phyloP scores from a whole-genome alignment of 1,140 invertebrate genomes.

The Marisa cornuarietis region DNA sequence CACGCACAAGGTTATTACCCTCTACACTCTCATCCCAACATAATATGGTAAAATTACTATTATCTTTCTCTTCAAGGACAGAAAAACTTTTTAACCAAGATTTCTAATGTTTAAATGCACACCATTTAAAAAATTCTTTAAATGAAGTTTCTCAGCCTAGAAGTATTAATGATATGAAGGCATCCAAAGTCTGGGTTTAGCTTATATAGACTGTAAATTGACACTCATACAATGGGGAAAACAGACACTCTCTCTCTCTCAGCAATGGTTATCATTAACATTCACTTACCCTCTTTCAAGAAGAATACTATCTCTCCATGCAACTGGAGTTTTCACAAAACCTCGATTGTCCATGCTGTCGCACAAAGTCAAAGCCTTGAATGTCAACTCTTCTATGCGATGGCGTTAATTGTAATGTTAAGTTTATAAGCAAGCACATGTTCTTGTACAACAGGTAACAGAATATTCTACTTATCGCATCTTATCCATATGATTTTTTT shows the following conservation, averaged over 20 bases:
- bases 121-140: not conserved
- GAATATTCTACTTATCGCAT: no score
- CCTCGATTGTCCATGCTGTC: slow-evolving; percentile 17
- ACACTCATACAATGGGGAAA: not conserved
- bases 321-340: slow-evolving; percentile 39
- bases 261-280: not conserved
- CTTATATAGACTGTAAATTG: not conserved
- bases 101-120: not conserved
- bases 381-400: no score
- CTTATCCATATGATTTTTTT: no score
- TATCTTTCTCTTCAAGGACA: no score
- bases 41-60: no score
- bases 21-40: no score
- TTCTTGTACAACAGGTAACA: no score
- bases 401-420: no score
- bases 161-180: not conserved
- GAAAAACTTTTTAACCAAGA: no score
- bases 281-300: slow-evolving; percentile 37
- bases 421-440: no score
- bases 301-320: slow-evolving; percentile 36
- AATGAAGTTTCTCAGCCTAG: not conserved
- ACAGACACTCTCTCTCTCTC: not conserved
- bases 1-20: no score
- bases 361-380: not conserved
- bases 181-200: not conserved